Evolutionary conservation across 2,113 vertebrate genomes (phyloP).

Genomic region (Phaethon lepturus): DNA sequence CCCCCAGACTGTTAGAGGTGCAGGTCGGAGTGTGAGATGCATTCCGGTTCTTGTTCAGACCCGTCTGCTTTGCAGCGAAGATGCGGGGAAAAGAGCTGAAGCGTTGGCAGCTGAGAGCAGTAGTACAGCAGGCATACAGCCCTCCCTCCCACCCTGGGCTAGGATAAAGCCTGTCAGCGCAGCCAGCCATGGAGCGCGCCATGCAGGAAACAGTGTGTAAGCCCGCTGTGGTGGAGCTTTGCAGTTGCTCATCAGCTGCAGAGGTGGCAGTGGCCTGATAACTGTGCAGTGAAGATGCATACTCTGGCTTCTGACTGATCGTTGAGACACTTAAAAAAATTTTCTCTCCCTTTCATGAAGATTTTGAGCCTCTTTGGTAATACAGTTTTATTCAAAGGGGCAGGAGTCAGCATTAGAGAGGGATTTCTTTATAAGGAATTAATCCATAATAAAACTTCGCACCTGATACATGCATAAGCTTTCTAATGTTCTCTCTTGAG

Average conservation of each 20-base stretch:
- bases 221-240: not conserved
- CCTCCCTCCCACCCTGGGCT: not conserved
- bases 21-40: fast-evolving
- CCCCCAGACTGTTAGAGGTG: not conserved
- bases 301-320: not conserved
- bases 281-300: not conserved
- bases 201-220: not conserved
- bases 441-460: not conserved
- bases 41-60: not conserved
- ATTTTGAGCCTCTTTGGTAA: not conserved
- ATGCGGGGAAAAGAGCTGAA: not conserved
- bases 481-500: not conserved
- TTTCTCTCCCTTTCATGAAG: not conserved
- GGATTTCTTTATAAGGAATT: not conserved
- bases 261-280: not conserved
- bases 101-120: not conserved
- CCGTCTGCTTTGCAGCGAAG: not conserved
- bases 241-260: not conserved
- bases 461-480: not conserved
- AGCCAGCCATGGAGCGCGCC: not conserved
- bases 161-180: not conserved
- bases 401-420: not conserved
- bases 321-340: not conserved
- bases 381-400: not conserved
- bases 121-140: not conserved